phyloP scores from a whole-genome alignment of 2,888 invertebrate genomes.

The Hipparchia semele region DNA sequence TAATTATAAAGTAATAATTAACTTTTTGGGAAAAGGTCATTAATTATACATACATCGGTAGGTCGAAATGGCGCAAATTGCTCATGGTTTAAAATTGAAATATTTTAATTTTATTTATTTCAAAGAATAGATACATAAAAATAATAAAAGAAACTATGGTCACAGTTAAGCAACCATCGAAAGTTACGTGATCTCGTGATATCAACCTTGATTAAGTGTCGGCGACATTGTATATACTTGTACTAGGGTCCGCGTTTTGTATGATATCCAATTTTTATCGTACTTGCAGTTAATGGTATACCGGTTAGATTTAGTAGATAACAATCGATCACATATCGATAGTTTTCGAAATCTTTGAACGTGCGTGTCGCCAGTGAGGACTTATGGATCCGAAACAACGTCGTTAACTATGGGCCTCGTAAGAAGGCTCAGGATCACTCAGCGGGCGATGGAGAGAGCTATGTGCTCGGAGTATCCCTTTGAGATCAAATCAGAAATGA shows the following conservation, averaged over 20 bases:
- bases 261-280: background rate
- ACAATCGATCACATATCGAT: background rate
- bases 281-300: background rate
- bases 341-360: too few species aligned
- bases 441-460: too few species aligned
- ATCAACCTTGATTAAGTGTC: background rate
- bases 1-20: too few species aligned
- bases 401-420: too few species aligned
- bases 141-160: background rate
- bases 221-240: background rate
- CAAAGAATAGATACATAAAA: background rate
- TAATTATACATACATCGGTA: background rate
- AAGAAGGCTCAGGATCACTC: too few species aligned
- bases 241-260: background rate
- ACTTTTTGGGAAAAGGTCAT: background rate
- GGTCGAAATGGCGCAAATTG: background rate
- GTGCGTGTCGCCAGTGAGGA: too few species aligned
- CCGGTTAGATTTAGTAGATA: background rate
- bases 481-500: too few species aligned
- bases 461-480: too few species aligned
- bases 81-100: conserved; percentile 1
- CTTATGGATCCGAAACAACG: too few species aligned
- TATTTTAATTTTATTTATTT: background rate
- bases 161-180: background rate
- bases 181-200: background rate